These are phyloP conservation scores for Eurois occulta DNA, from an alignment of 2,888 invertebrate genomes.

Conservation along the genomic window DNA sequence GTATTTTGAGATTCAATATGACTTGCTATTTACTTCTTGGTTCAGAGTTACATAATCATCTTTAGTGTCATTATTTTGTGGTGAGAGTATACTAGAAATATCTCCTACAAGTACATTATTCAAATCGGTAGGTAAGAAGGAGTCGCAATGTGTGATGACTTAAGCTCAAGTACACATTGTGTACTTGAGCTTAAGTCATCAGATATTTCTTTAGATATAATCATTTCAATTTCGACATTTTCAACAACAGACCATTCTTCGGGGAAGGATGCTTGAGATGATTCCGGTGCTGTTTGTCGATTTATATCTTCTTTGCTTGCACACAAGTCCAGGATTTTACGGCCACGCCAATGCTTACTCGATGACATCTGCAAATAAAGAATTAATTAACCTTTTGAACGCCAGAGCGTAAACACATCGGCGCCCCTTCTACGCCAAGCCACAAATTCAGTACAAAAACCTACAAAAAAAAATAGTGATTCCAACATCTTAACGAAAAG, in stretches of 20 bases:
- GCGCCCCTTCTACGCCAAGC: slow-evolving; percentile 3
- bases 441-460: too few relatives aligned
- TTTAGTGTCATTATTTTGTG: slow-evolving; percentile 13
- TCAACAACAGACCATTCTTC: slow-evolving; percentile 37
- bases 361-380: slow-evolving; percentile 39
- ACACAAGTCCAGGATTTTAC: slow-evolving; percentile 40
- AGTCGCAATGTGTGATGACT: too few relatives aligned
- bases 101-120: slow-evolving; percentile 14
- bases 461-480: too few relatives aligned
- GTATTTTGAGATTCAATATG: slow-evolving; percentile 33
- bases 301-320: slow-evolving; percentile 38
- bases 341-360: slow-evolving; percentile 38
- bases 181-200: slow-evolving; percentile 21
- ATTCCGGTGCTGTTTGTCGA: slow-evolving; percentile 28
- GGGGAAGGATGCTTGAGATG: slow-evolving; percentile 32
- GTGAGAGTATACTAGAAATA: slow-evolving; percentile 13
- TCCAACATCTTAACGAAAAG: too few relatives aligned
- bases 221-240: slow-evolving; percentile 35
- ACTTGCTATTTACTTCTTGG: slow-evolving; percentile 11
- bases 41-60: slow-evolving; percentile 18
- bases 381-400: slow-evolving; percentile 18
- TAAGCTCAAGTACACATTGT: too few relatives aligned
- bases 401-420: slow-evolving; percentile 4
- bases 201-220: slow-evolving; percentile 30
- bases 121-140: too few relatives aligned